Evolutionary conservation across 2,888 invertebrate genomes (phyloP), one percentile per base, ranked within the genome.

Genomic region (Lasioglossum calceatum): DNA sequence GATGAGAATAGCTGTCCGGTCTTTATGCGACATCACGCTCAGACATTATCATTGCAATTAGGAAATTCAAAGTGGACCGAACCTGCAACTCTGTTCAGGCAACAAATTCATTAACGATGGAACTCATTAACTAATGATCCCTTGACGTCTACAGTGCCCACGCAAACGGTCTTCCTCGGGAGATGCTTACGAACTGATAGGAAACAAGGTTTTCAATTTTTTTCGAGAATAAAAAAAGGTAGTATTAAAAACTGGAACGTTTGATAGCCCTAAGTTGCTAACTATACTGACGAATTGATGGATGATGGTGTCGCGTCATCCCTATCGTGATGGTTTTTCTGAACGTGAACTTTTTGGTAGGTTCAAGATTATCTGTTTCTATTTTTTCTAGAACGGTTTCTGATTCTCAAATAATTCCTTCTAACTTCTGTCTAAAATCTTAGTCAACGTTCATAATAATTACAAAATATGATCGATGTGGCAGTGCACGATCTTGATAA

Each of bases 31-130:
- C 71, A 75, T 39, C 79, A 64, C 61, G 47, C 64, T 39, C 78
- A 32, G 79, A 81, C 71, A 84, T 81, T 84, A 85, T 73, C 72
- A 75, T 19, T 16, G 10, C 73, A 89, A 89, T 88, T 89, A 81
- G 36, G n/a, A 14, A 4, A 3, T 76, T 36, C 44, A 47, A 72
- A 75, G 70, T 64, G 54, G 27, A 67, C 42, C 14, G n/a, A 47
- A 39, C 39, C 36, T 14, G 64, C 19, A 36, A 8, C 72, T 16
- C 19, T 19, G 47, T 47, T 81, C 73, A 39, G 32, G 3, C 50
- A 72, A 73, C 72, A 72, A 76, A 71, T 42, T 47, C 54, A 72
- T 75, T 81, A 73, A 10, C 32, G 14, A 39, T 0, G 61, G 14
- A 77, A n/a, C 39, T 77, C 71, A 64, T 77, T 64, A 77, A 36